Evolutionary conservation across 2,113 vertebrate genomes (phyloP).

Genomic region (Recurvirostra avosetta): DNA sequence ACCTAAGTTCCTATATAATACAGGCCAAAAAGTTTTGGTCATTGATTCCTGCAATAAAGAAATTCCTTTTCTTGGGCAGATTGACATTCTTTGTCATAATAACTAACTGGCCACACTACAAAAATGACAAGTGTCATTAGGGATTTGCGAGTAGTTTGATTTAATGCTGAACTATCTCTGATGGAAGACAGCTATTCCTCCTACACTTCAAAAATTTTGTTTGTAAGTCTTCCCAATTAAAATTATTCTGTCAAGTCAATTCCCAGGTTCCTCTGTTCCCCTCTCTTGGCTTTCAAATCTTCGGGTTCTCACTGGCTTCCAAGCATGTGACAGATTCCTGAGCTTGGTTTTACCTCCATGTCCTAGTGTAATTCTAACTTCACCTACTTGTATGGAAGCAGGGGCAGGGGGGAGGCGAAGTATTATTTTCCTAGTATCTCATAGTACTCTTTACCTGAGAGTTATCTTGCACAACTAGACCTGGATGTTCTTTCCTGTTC

Average conservation of each 20-base stretch:
- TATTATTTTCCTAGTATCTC: background rate
- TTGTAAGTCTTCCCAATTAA: background rate
- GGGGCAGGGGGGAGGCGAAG: accelerated
- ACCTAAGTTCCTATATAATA: background rate
- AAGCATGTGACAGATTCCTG: background rate
- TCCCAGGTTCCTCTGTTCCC: background rate
- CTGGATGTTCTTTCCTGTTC: background rate
- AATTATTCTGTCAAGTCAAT: background rate
- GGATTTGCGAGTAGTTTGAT: background rate
- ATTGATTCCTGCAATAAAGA: background rate
- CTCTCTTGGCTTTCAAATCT: background rate
- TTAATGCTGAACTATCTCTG: background rate
- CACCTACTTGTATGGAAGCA: background rate
- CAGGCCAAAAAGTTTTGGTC: background rate
- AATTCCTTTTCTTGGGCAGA: background rate
- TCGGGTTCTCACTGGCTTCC: background rate
- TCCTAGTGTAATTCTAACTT: background rate
- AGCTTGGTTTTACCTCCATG: background rate
- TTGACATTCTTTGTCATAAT: background rate
- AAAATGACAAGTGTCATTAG: background rate
- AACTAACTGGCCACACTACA: background rate
- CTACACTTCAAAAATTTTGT: background rate
- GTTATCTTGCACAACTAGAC: background rate
- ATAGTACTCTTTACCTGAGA: background rate
- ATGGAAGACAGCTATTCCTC: background rate